Evolutionary conservation across 1,140 invertebrate species (phyloP).

Genomic region (Eciton burchellii): DNA sequence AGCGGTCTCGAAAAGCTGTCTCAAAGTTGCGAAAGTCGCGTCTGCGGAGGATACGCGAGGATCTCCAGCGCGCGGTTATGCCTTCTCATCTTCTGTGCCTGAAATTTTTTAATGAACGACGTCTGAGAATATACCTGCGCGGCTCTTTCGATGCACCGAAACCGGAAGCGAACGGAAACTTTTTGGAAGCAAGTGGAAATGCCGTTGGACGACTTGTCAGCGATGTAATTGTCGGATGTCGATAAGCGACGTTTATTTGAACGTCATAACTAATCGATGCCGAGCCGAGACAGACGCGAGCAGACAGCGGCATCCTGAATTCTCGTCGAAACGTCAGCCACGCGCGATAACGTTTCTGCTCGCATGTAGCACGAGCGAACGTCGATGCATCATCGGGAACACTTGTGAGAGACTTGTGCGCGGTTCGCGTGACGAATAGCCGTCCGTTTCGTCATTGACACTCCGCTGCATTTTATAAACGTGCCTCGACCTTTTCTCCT

Average conservation of each 20-base stretch:
- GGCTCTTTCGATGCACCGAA: not conserved
- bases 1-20: not conserved
- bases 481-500: slow-evolving; percentile 34
- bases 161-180: not conserved
- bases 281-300: slow-evolving; percentile 17
- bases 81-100: not conserved
- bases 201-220: slow-evolving; percentile 13
- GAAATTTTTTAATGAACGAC: slow-evolving; percentile 19
- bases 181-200: slow-evolving; percentile 6
- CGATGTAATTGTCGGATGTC: slow-evolving; percentile 39
- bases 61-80: slow-evolving; percentile 2
- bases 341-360: slow-evolving; percentile 51
- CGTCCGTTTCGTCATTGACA: slow-evolving; percentile 44
- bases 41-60: not conserved
- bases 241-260: slow-evolving; percentile 46
- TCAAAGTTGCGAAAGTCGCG: slow-evolving; percentile 11
- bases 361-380: slow-evolving; percentile 37
- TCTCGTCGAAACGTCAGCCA: slow-evolving; percentile 33
- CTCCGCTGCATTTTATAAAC: slow-evolving; percentile 52
- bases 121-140: not conserved
- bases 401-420: slow-evolving; percentile 50
- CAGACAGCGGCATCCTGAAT: slow-evolving; percentile 31
- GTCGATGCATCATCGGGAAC: slow-evolving; percentile 57
- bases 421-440: slow-evolving; percentile 55
- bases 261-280: slow-evolving; percentile 50